Conservation (phyloP, 1,140 invertebrate species). For the Megathymus violae region DNA sequence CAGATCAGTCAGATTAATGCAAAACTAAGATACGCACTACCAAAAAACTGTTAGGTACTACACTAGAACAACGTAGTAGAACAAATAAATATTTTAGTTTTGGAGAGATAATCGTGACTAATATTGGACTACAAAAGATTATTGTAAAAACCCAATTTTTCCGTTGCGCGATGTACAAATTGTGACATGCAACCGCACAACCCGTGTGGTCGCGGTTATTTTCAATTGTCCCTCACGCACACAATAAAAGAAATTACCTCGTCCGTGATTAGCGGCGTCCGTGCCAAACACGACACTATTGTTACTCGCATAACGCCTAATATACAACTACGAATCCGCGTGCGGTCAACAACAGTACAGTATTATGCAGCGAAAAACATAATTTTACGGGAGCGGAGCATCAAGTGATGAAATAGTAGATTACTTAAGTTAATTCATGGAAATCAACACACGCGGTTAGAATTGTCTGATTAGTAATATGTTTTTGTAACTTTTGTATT, state of each 20-base stretch:
- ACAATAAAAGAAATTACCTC: slow-evolving; percentile 39
- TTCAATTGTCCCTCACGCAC: slow-evolving; percentile 44
- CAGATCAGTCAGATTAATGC: no score
- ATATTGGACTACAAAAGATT: no score
- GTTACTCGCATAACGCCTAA: slow-evolving; percentile 27
- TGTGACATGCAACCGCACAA: slow-evolving; percentile 36
- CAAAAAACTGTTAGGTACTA: no score
- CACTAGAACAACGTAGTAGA: no score
- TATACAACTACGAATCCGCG: slow-evolving; percentile 15
- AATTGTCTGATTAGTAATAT: no score
- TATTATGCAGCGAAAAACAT: slow-evolving; percentile 34
- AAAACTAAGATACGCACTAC: no score
- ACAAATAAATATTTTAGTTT: no score
- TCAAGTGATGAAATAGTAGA: slow-evolving; percentile 22
- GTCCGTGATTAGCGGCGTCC: slow-evolving; percentile 23
- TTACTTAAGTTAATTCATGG: no score
- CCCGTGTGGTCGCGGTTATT: slow-evolving; percentile 41
- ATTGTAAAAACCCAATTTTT: slow-evolving; percentile 45
- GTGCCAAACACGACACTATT: slow-evolving; percentile 28
- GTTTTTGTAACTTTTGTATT: no score
- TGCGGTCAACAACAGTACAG: slow-evolving; percentile 33
- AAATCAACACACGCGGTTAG: no score
- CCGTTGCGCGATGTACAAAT: slow-evolving; percentile 41
- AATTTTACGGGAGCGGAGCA: slow-evolving; percentile 13
- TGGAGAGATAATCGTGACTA: no score